Evolutionary conservation across 2,888 invertebrate genomes (phyloP), one percentile per base, ranked within the genome.

Genomic region (Microdon myrmicae): DNA sequence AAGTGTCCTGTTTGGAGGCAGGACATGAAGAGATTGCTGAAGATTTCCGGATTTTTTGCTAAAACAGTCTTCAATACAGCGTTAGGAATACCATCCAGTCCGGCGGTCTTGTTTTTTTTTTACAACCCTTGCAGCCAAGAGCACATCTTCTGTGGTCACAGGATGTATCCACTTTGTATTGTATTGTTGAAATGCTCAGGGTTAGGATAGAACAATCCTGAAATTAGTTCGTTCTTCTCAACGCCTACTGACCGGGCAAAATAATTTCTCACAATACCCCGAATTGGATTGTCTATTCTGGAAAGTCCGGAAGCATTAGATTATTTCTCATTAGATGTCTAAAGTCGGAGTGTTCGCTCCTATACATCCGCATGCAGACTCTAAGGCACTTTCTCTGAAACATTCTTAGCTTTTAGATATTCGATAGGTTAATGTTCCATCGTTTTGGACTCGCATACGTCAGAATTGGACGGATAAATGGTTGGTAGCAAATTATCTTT

Each of bases 281-380:
- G n/a, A n/a, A n/a, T n/a, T n/a, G n/a, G n/a, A n/a, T n/a, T n/a
- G n/a, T n/a, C n/a, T n/a, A n/a, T n/a, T 12, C 29, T 29, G 16
- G 29, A 9, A 6, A 9, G 2, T 8, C 26, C 38, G 26, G 38
- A 26, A 17, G 16, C 14, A 39, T 25, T 28, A 8, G 20, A 5
- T 13, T 29, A 14, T 4, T 16, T 41, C 7, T 29, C 31, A 13
- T 43, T 43, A n/a, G 31, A 31, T 43, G 29, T n/a, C 38, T 17
- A 38, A 38, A 25, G 16, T 23, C 25, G 7, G 38, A 38, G 16
- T 38, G 13, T 14, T 26, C 32, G 6, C 44, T 32, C 23, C 32
- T 32, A 7, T 32, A 32, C 19, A 32, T 14, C 9, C 13, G 43
- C 23, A 31, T 12, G 9, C 31, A 31, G 3, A 23, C 31, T 22